Evolutionary conservation across 1,140 invertebrate species (phyloP), one percentile per base, ranked within the genome.

Genomic region (Cherax destructor): DNA sequence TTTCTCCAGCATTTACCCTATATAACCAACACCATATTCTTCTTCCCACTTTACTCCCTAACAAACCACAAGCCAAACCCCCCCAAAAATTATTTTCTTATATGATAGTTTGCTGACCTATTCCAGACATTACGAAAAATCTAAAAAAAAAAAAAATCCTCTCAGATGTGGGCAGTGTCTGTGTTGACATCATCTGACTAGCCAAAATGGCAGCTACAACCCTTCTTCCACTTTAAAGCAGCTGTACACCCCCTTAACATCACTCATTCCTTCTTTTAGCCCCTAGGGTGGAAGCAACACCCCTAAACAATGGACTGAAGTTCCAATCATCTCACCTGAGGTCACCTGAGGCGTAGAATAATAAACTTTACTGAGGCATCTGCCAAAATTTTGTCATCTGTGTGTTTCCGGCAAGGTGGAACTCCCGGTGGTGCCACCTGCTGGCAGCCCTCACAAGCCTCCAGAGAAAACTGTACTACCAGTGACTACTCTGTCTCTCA

Each of bases 351-450:
- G 89, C 83, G 83, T 84, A 79, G 83, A 69, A 85, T 78, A 85
- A 80, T 59, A 79, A 80, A 50, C 49, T 79, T 91, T 85, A 85
- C 59, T 78, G 76, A 85, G 74, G 89, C 89, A 91, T 91, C 89
- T 91, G 89, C 89, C 49, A 79, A 11, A 47, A 74, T 85, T 85
- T 77, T 85, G 83, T 91, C 83, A 89, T 89, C 87, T 86, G 76
- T 91, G 83, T 91, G 89, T 91, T 91, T 91, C 89, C 89, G 89
- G 89, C 83, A 91, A 91, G 89, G 89, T 91, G 89, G 89, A 74
- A 80, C 89, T 91, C 24, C 83, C 41, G 47, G 9, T 59, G n/a
- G 69, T 86, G 89, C 89, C 89, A 91, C 59, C 89, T 91, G 24
- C 76, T 56, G 89, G 74, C 80, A n/a, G n/a, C 49, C 49, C 49